Percentiles rank a stretch among this genome's conserved stretches.
Evolutionary conservation across 2,888 invertebrate species (phyloP).

Genomic region (Eurytoma adleriae): DNA sequence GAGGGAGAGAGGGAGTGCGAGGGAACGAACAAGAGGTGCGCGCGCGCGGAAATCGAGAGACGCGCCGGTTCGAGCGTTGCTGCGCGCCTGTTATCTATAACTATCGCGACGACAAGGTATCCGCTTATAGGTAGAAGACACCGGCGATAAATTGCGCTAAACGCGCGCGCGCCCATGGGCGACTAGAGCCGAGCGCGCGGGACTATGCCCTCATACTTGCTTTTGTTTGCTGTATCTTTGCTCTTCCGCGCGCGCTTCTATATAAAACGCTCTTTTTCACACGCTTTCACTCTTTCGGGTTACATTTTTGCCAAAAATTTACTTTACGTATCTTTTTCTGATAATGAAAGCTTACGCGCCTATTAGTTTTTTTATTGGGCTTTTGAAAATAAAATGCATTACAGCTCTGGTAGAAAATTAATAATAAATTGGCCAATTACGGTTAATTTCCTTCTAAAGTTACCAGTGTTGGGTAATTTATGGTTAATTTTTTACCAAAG

Average conservation of each 20-base stretch:
- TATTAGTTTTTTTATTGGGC: too few species aligned
- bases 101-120: conserved; percentile 55
- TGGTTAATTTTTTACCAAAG: too few species aligned
- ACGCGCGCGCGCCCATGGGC: conserved; percentile 26
- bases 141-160: conserved; percentile 52
- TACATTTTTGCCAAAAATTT: background rate
- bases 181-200: background rate
- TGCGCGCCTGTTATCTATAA: conserved; percentile 52
- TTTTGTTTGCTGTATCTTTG: conserved; percentile 25
- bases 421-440: too few species aligned
- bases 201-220: conserved; percentile 1
- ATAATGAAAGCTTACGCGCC: background rate
- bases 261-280: conserved; percentile 33
- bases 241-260: conserved; percentile 11
- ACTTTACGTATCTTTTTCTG: background rate
- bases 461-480: too few species aligned
- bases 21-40: background rate
- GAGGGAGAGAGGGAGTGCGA: background rate
- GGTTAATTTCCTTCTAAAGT: too few species aligned
- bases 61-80: conserved; percentile 12
- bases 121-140: conserved; percentile 49
- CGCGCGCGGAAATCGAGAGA: conserved; percentile 38
- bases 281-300: background rate
- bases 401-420: too few species aligned
- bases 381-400: too few species aligned